phyloP scores from a whole-genome alignment of 2,888 invertebrate species.

The Zele albiditarsus region DNA sequence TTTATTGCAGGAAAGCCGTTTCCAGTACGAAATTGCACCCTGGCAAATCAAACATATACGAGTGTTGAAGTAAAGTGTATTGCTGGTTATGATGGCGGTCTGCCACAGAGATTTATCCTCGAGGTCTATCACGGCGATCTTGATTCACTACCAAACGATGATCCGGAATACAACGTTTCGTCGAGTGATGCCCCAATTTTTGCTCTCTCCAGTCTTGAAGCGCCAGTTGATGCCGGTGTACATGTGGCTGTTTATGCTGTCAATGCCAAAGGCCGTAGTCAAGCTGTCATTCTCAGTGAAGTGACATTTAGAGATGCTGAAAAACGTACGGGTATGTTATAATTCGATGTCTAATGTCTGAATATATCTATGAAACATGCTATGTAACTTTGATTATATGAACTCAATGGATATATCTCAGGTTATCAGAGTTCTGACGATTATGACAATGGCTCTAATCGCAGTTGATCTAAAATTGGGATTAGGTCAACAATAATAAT shows the following conservation, averaged over 20 bases:
- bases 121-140: slow-evolving; percentile 80
- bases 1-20: slow-evolving; percentile 83
- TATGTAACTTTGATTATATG: too few species aligned
- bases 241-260: slow-evolving; percentile 85
- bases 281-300: slow-evolving; percentile 82
- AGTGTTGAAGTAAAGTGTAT: slow-evolving; percentile 88
- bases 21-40: slow-evolving; percentile 87
- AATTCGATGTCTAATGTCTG: background rate
- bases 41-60: slow-evolving; percentile 89
- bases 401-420: too few species aligned
- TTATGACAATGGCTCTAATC: too few species aligned
- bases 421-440: too few species aligned
- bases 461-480: too few species aligned
- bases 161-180: slow-evolving; percentile 77
- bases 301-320: slow-evolving; percentile 87
- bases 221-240: slow-evolving; percentile 81
- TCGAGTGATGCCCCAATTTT: slow-evolving; percentile 82
- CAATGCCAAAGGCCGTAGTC: slow-evolving; percentile 88
- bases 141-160: slow-evolving; percentile 61
- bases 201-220: slow-evolving; percentile 85
- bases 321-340: slow-evolving; percentile 80
- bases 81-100: slow-evolving; percentile 90
- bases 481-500: too few species aligned
- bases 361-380: background rate
- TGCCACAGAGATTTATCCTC: slow-evolving; percentile 89